Conservation (phyloP, 2,113 vertebrate genomes). For the Pomatorhinus ruficollis region DNA sequence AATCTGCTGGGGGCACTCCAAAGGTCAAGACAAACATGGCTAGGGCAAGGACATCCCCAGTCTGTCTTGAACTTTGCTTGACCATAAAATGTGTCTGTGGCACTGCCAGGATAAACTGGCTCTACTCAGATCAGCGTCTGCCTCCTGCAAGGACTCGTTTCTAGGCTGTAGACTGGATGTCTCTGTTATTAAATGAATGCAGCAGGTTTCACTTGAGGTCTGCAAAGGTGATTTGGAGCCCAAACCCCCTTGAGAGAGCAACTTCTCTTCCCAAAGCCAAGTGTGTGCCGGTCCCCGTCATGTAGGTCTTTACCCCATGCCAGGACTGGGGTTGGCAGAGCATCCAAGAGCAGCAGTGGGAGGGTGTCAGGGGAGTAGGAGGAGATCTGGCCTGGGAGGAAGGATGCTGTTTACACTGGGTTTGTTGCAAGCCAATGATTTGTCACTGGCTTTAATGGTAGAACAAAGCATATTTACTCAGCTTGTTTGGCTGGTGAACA, state of each 20-base stretch:
- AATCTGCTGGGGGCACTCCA: not conserved
- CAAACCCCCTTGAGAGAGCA: not conserved
- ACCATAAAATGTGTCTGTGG: not conserved
- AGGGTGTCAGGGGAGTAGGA: not conserved
- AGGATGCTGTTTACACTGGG: not conserved
- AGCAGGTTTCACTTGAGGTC: not conserved
- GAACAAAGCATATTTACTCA: constrained; percentile 48
- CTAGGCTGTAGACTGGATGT: not conserved
- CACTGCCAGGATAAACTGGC: not conserved
- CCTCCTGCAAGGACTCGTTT: not conserved
- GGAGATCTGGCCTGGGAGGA: not conserved
- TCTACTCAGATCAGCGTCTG: not conserved
- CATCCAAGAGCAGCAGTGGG: not conserved
- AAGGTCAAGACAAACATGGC: not conserved
- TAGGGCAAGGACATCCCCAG: not conserved
- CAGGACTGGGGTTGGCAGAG: not conserved
- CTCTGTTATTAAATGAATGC: not conserved
- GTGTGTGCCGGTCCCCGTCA: not conserved
- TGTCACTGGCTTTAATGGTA: not conserved
- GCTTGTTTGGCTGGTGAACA: constrained; percentile 15
- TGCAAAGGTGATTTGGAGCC: not conserved
- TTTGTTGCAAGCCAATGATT: not conserved
- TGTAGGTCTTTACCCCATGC: fast-evolving
- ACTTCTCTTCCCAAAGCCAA: not conserved
- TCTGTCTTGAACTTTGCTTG: not conserved